These are phyloP conservation scores for Molorchus minor DNA, from an alignment of 2,888 invertebrate species.

Conservation along the genomic window DNA sequence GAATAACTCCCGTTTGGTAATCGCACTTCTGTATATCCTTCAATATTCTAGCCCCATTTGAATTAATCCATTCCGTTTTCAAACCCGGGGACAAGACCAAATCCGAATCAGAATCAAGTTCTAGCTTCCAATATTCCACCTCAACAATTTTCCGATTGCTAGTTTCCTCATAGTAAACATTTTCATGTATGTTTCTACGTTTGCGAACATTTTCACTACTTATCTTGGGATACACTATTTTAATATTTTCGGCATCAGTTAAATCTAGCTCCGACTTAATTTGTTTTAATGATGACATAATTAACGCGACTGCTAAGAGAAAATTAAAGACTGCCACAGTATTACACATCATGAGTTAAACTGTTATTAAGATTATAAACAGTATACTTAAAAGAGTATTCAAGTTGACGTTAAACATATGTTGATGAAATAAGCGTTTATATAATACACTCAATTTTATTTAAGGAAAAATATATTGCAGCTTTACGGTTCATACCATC, in stretches of 20 bases:
- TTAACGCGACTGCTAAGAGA: conserved; percentile 5
- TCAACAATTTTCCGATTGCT: conserved; percentile 49
- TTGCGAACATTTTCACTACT: conserved; percentile 32
- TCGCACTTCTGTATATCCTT: conserved; percentile 45
- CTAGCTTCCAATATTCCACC: conserved; percentile 52
- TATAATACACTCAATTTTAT: conserved; percentile 10
- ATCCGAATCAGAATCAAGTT: conserved; percentile 49
- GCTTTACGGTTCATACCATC: too few relatives aligned
- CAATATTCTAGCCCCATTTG: conserved; percentile 34
- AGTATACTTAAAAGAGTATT: conserved; percentile 5
- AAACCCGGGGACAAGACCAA: conserved; percentile 49
- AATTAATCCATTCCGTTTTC: conserved; percentile 48
- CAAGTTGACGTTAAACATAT: conserved; percentile 14
- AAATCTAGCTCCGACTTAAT: conserved; percentile 23
- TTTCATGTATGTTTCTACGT: conserved; percentile 44
- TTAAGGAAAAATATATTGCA: not conserved
- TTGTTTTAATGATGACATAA: conserved; percentile 5
- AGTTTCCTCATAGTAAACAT: conserved; percentile 45
- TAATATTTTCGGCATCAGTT: conserved; percentile 33
- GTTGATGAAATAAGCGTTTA: conserved; percentile 15
- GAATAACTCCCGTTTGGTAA: conserved; percentile 52
- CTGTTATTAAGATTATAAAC: conserved; percentile 16
- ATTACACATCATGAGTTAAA: conserved; percentile 27
- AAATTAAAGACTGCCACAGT: conserved; percentile 19
- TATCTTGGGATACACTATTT: conserved; percentile 48